Evolutionary conservation across 35 echinoderm and acorn worm species (phyloP).

Genomic region (Heliocidaris erythrogramma): DNA sequence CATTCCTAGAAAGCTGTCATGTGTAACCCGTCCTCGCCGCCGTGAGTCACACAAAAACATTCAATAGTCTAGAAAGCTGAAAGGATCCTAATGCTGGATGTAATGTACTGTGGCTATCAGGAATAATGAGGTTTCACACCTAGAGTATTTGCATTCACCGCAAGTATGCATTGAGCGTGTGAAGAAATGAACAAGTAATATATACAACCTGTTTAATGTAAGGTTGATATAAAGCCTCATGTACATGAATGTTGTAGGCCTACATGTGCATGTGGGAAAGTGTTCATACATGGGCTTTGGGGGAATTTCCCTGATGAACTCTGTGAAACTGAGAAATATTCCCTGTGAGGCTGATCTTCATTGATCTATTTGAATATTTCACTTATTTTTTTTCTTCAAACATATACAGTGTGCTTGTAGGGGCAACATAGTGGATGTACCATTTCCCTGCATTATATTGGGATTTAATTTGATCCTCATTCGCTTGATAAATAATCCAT

Average conservation of each 20-base stretch:
- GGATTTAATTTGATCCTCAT: no score
- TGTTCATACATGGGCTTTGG: background rate
- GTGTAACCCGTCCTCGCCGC: background rate
- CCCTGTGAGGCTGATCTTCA: no score
- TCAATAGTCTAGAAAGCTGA: background rate
- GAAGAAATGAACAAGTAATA: background rate
- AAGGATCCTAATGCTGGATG: background rate
- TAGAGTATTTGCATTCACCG: background rate
- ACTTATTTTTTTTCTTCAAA: no score
- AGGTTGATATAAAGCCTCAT: background rate
- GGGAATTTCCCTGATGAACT: background rate
- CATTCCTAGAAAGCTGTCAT: background rate
- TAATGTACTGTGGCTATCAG: background rate
- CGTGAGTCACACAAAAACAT: conserved; percentile 3
- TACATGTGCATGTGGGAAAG: background rate
- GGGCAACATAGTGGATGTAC: no score
- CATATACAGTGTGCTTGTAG: no score
- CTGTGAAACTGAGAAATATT: background rate
- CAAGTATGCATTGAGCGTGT: background rate
- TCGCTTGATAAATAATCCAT: no score
- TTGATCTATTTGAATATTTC: no score
- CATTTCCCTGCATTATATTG: no score
- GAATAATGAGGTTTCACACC: background rate
- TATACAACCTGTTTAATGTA: background rate
- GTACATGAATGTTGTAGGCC: background rate